Evolutionary conservation across 2,113 vertebrate genomes (phyloP).

Genomic region (Urocynchramus pylzowi): DNA sequence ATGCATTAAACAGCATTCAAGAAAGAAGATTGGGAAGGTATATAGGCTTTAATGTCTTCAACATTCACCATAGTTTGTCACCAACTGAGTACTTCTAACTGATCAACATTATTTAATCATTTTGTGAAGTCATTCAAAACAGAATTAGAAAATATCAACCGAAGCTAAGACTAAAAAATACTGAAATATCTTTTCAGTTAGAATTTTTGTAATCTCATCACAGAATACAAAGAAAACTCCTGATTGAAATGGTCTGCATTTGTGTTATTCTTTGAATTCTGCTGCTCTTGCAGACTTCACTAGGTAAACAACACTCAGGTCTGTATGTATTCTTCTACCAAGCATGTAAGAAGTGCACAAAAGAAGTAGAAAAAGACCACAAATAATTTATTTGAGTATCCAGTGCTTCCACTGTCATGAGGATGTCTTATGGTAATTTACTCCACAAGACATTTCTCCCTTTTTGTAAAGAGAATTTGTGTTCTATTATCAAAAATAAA

Average conservation of each 20-base stretch:
- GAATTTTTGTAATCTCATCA: neutral
- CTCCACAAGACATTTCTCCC: neutral
- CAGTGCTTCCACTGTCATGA: neutral
- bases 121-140: neutral
- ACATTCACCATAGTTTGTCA: neutral
- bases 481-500: neutral
- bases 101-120: neutral
- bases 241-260: neutral
- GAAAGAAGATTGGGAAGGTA: neutral
- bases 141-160: neutral
- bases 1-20: neutral
- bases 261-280: neutral
- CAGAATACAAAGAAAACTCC: neutral
- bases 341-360: neutral
- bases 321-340: neutral
- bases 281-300: neutral
- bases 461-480: neutral
- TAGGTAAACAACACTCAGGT: neutral
- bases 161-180: neutral
- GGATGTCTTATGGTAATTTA: neutral
- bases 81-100: neutral
- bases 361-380: neutral
- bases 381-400: neutral
- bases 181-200: neutral
- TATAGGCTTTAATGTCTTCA: neutral